phyloP scores from a whole-genome alignment of 64 coral and sea anemone species.

The Orbicella faveolata region DNA sequence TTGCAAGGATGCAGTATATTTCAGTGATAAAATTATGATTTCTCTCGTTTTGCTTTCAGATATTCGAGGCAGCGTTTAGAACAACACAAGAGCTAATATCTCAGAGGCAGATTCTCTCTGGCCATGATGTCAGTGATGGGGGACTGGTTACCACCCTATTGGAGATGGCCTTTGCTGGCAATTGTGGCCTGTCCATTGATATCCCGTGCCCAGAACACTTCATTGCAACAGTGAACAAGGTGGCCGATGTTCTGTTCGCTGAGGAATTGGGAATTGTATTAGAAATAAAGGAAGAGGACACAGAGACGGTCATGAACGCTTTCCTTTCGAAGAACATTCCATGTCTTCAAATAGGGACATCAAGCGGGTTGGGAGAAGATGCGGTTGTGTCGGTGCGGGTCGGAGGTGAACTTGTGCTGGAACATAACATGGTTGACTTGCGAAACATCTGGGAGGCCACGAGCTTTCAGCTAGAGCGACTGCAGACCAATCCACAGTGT shows the following conservation, averaged over 20 bases:
- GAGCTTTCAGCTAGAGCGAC: slow-evolving; percentile 88
- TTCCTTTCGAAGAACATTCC: slow-evolving; percentile 48
- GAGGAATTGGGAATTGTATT: slow-evolving; percentile 92
- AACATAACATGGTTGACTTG: slow-evolving; percentile 87
- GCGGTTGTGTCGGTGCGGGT: slow-evolving; percentile 58
- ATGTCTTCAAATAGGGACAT: slow-evolving; percentile 72
- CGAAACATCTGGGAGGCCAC: slow-evolving; percentile 96
- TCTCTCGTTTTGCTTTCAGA: slow-evolving; percentile 19
- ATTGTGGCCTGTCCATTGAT: slow-evolving; percentile 76
- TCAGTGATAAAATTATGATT: background rate
- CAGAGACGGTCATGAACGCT: slow-evolving; percentile 55
- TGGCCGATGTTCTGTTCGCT: slow-evolving; percentile 74
- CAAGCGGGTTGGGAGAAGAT: slow-evolving; percentile 59
- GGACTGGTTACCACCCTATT: slow-evolving; percentile 81
- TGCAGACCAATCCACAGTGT: slow-evolving; percentile 89
- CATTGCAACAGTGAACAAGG: slow-evolving; percentile 30
- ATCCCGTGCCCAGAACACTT: slow-evolving; percentile 37
- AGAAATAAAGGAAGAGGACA: slow-evolving; percentile 67
- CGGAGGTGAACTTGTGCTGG: slow-evolving; percentile 67
- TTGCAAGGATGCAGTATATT: too few species aligned
- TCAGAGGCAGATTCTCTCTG: slow-evolving; percentile 63
- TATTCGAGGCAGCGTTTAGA: slow-evolving; percentile 73
- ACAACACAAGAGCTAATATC: slow-evolving; percentile 77
- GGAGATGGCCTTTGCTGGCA: slow-evolving; percentile 99
- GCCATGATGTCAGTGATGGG: slow-evolving; percentile 95